Evolutionary conservation across 2,797 vertebrate species (phyloP).

Genomic region (Typhlichthys subterraneus): DNA sequence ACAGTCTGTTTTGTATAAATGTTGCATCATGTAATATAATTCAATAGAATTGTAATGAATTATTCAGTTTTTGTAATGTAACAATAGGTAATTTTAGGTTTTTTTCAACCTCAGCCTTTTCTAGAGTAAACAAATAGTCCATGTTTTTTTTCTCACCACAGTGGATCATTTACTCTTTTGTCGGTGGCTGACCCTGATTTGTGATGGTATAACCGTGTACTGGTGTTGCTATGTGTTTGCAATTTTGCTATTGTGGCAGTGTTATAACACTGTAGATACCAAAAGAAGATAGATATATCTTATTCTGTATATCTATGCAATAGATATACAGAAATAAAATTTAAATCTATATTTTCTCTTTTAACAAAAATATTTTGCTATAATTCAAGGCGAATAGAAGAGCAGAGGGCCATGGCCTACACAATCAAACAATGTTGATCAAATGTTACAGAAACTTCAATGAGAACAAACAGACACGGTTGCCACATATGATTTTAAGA

Average conservation of each 20-base stretch:
- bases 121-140: not conserved
- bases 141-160: not conserved
- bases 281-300: too few species aligned
- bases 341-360: not conserved
- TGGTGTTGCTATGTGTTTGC: not conserved
- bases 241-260: not conserved
- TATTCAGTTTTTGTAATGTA: too few species aligned
- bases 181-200: conserved; percentile 6
- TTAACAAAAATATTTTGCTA: not conserved
- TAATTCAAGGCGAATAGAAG: not conserved
- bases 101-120: too few species aligned
- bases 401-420: not conserved
- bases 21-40: too few species aligned
- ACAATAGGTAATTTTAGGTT: too few species aligned
- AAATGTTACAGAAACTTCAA: conserved; percentile 5
- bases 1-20: too few species aligned
- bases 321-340: not conserved
- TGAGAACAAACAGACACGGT: conserved; percentile 2
- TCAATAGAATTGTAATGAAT: too few species aligned
- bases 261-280: too few species aligned
- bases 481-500: conserved; percentile 11
- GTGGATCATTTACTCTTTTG: conserved; percentile 23
- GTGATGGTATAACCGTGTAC: not conserved
- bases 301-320: too few species aligned
- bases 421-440: not conserved